Evolutionary conservation across 2,888 invertebrate species (phyloP).

Genomic region (Dioctria linearis): DNA sequence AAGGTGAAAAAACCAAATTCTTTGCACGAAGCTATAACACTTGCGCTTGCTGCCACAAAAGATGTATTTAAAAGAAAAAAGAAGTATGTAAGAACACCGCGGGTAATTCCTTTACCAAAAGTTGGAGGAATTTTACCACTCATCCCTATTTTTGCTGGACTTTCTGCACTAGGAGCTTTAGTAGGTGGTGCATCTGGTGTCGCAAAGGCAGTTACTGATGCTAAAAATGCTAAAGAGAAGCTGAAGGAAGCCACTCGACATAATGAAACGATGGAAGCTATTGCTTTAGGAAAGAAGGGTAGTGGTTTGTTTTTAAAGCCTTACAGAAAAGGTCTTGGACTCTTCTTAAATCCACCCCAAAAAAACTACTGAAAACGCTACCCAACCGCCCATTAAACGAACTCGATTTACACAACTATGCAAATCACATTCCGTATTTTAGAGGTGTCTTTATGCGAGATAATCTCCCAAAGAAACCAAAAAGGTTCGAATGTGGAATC

Average conservation of each 20-base stretch:
- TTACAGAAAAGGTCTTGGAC: slow-evolving; percentile 18
- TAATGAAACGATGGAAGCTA: slow-evolving; percentile 61
- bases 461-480: slow-evolving; percentile 46
- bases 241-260: slow-evolving; percentile 64
- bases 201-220: slow-evolving; percentile 65
- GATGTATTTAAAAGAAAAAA: too few relatives aligned
- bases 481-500: slow-evolving; percentile 54
- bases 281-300: slow-evolving; percentile 63
- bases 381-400: slow-evolving; percentile 60
- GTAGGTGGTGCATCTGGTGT: slow-evolving; percentile 66
- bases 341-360: slow-evolving; percentile 50
- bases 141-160: too few relatives aligned
- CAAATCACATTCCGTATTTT: slow-evolving; percentile 63
- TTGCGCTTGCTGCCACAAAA: too few relatives aligned
- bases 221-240: slow-evolving; percentile 63
- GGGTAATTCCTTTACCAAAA: too few relatives aligned
- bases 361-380: slow-evolving; percentile 63
- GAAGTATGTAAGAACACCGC: too few relatives aligned
- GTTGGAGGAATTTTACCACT: too few relatives aligned
- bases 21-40: too few relatives aligned
- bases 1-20: too few relatives aligned
- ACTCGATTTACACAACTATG: slow-evolving; percentile 62
- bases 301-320: slow-evolving; percentile 64
- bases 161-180: slow-evolving; percentile 58
- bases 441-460: slow-evolving; percentile 58